These are phyloP conservation scores for Carterocephalus palaemon DNA, from an alignment of 2,888 invertebrate genomes.

Conservation along the genomic window DNA sequence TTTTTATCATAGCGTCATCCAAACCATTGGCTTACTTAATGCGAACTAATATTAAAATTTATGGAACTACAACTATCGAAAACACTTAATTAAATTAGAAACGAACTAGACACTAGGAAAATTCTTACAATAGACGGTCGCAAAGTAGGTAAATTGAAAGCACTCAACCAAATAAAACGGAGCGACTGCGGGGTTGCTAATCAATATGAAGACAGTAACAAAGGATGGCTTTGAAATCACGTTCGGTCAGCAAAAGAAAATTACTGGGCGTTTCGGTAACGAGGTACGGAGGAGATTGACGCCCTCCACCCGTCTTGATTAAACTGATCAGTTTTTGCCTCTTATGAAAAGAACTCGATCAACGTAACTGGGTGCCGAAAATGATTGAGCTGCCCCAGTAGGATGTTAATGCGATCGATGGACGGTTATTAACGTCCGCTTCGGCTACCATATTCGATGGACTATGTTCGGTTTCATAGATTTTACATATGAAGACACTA, in stretches of 20 bases:
- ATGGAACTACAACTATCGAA: slow-evolving; percentile 4
- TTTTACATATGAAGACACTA: background rate
- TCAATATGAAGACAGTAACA: slow-evolving; percentile 41
- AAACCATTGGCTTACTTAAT: slow-evolving; percentile 2
- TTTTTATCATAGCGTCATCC: background rate
- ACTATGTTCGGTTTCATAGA: slow-evolving; percentile 7
- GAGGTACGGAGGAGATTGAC: slow-evolving; percentile 62
- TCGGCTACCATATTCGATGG: slow-evolving; percentile 7
- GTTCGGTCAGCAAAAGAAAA: slow-evolving; percentile 71
- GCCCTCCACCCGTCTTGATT: slow-evolving; percentile 61
- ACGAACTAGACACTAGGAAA: slow-evolving; percentile 9
- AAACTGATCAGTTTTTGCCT: slow-evolving; percentile 71
- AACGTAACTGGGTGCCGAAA: slow-evolving; percentile 49
- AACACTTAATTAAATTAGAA: slow-evolving; percentile 13
- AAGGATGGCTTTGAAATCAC: slow-evolving; percentile 51
- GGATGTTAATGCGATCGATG: slow-evolving; percentile 27
- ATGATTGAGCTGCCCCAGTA: slow-evolving; percentile 39
- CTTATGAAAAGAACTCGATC: slow-evolving; percentile 64
- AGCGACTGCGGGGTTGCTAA: slow-evolving; percentile 35
- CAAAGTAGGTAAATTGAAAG: slow-evolving; percentile 24
- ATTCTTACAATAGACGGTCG: slow-evolving; percentile 16
- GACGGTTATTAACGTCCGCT: slow-evolving; percentile 19
- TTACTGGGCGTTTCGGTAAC: slow-evolving; percentile 71
- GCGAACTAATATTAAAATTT: slow-evolving; percentile 4
- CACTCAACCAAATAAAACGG: slow-evolving; percentile 28